These are phyloP conservation scores for Dreissena polymorpha DNA, from an alignment of 1,140 invertebrate genomes.

Conservation along the genomic window DNA sequence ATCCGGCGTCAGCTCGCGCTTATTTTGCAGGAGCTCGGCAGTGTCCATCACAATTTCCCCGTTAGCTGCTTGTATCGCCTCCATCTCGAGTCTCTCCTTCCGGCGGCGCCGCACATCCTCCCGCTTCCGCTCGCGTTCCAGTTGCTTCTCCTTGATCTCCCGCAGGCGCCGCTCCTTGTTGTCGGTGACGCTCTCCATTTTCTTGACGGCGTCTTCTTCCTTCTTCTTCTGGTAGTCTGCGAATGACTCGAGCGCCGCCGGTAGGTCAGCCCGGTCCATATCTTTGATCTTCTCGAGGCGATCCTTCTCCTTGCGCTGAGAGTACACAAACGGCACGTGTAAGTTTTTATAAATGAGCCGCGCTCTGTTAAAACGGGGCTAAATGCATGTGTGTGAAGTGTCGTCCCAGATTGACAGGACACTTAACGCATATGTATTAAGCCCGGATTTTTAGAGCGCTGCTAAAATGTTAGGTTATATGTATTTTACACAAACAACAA, in stretches of 20 bases:
- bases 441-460: too few relatives aligned
- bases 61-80: slow-evolving; percentile 11
- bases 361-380: too few relatives aligned
- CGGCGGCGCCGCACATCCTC: slow-evolving; percentile 66
- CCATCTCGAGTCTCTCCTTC: slow-evolving; percentile 35
- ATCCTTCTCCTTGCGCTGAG: slow-evolving; percentile 68
- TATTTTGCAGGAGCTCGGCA: slow-evolving; percentile 29
- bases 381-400: too few relatives aligned
- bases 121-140: slow-evolving; percentile 62
- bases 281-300: slow-evolving; percentile 66
- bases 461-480: too few relatives aligned
- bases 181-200: slow-evolving; percentile 65
- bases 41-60: slow-evolving; percentile 49
- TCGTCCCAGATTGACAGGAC: too few relatives aligned
- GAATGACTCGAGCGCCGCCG: slow-evolving; percentile 58
- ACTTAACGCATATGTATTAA: too few relatives aligned
- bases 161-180: slow-evolving; percentile 64
- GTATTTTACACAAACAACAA: too few relatives aligned
- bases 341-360: not conserved
- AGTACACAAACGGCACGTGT: not conserved
- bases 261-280: slow-evolving; percentile 62
- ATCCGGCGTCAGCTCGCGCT: slow-evolving; percentile 26
- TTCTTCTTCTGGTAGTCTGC: slow-evolving; percentile 61
- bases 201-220: slow-evolving; percentile 59
- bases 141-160: slow-evolving; percentile 67